phyloP scores from a whole-genome alignment of 2,888 invertebrate species.

The Belgica antarctica region DNA sequence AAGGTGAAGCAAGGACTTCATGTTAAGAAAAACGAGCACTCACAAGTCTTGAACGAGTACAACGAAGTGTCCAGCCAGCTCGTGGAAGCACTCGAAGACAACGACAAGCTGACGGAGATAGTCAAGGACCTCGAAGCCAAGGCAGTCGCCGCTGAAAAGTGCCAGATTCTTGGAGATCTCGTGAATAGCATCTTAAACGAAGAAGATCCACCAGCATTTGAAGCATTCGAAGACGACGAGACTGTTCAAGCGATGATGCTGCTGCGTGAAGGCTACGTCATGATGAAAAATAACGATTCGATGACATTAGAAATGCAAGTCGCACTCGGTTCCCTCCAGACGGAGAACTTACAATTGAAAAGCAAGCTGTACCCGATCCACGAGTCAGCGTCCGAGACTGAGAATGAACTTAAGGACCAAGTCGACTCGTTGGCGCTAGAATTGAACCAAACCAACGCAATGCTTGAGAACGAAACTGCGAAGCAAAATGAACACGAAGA shows the following conservation, averaged over 20 bases:
- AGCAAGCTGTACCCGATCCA: neutral
- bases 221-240: no score
- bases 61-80: slow-evolving; percentile 60
- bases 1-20: neutral
- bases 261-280: no score
- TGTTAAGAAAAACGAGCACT: neutral
- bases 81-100: slow-evolving; percentile 61
- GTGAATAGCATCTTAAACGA: no score
- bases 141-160: no score
- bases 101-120: slow-evolving; percentile 53
- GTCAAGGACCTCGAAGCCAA: neutral
- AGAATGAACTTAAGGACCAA: neutral
- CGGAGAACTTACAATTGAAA: neutral
- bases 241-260: no score
- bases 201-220: no score
- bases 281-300: no score
- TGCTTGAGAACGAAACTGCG: neutral
- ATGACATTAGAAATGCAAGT: no score
- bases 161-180: no score
- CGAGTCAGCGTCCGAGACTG: neutral
- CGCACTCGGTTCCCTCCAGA: no score
- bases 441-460: neutral
- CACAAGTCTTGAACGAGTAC: slow-evolving; percentile 50
- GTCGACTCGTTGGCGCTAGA: neutral
- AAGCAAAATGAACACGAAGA: neutral